These are phyloP conservation scores for Elgaria multicarinata DNA, from an alignment of 2,113 vertebrate genomes.

Conservation along the genomic window DNA sequence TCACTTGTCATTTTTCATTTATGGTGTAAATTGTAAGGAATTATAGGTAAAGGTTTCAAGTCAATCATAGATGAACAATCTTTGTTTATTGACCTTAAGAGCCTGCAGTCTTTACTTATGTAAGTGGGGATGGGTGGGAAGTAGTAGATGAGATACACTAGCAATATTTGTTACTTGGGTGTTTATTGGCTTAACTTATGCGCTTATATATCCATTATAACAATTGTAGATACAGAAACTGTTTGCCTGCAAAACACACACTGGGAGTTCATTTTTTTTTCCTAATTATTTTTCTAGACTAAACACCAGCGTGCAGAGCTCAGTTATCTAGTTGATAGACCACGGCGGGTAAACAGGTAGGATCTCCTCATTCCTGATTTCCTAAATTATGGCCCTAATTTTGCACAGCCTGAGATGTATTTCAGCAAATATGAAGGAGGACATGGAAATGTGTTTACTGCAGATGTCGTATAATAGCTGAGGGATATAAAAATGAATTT, in stretches of 20 bases:
- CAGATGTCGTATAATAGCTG: constrained; percentile 13
- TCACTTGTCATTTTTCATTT: constrained; percentile 5
- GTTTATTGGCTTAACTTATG: constrained; percentile 48
- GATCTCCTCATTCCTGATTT: constrained; percentile 40
- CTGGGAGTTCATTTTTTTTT: constrained; percentile 55
- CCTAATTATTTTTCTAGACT: constrained; percentile 84
- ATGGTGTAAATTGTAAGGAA: constrained; percentile 19
- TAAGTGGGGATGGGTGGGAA: too few relatives aligned
- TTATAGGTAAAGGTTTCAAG: too few relatives aligned
- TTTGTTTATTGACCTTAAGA: background rate
- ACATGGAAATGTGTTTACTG: constrained; percentile 38
- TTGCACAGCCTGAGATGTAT: constrained; percentile 11
- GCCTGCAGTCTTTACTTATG: background rate
- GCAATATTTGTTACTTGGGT: background rate
- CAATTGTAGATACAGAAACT: background rate
- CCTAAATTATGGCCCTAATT: constrained; percentile 17
- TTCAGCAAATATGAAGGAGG: constrained; percentile 21
- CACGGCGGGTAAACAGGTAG: constrained; percentile 98
- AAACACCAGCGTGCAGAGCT: constrained; percentile 97
- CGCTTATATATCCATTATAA: constrained; percentile 49
- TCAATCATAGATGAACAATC: constrained; percentile 27
- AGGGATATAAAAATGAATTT: background rate
- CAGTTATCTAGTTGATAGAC: constrained; percentile 98
- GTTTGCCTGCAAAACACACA: constrained; percentile 25
- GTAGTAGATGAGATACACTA: background rate